Conservation (phyloP, 1,140 invertebrate species). For the Cydia strobilella region DNA sequence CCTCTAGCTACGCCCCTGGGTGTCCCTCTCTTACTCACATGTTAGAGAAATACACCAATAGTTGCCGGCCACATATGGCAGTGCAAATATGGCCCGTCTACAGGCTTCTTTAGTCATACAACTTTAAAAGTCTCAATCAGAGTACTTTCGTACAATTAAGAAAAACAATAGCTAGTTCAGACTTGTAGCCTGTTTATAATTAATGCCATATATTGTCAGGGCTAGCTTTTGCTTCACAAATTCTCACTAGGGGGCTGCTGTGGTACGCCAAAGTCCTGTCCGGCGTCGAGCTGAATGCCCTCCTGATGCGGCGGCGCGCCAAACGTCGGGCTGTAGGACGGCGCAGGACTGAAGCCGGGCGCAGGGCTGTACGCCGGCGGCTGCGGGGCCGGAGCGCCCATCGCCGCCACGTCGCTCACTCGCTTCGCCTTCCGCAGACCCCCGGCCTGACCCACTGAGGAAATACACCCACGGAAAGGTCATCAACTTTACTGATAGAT, state of each 20-base stretch:
- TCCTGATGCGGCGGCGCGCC: constrained; percentile 61
- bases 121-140: too few relatives aligned
- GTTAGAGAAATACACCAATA: too few relatives aligned
- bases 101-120: too few relatives aligned
- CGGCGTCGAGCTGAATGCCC: constrained; percentile 62
- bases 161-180: too few relatives aligned
- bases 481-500: constrained; percentile 1
- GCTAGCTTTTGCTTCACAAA: too few relatives aligned
- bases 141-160: too few relatives aligned
- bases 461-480: background rate
- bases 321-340: constrained; percentile 52
- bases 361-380: constrained; percentile 43
- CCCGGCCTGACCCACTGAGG: constrained; percentile 55
- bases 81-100: too few relatives aligned
- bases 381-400: constrained; percentile 77
- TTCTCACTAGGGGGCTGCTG: constrained; percentile 51
- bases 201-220: too few relatives aligned
- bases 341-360: constrained; percentile 49
- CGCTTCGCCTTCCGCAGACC: constrained; percentile 81
- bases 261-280: constrained; percentile 53
- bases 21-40: too few relatives aligned
- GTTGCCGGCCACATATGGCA: too few relatives aligned
- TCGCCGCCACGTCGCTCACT: constrained; percentile 83
- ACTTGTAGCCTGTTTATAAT: too few relatives aligned
- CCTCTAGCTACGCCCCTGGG: too few relatives aligned